These are phyloP conservation scores for Rapana venosa DNA, from an alignment of 2,888 invertebrate species.

Conservation along the genomic window DNA sequence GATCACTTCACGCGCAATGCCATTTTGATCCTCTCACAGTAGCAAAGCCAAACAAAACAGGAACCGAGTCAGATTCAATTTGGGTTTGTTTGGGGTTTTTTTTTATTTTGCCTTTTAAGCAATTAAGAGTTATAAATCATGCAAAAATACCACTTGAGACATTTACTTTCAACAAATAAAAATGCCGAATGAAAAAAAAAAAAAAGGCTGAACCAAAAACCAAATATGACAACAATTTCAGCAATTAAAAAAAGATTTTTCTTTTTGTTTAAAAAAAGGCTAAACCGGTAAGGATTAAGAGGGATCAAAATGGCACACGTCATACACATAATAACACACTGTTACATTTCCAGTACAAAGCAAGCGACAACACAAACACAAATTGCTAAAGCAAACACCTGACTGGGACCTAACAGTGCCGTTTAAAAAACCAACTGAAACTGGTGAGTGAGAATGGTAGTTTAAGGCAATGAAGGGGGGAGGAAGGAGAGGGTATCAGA, in stretches of 20 bases:
- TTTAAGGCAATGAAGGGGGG: not conserved
- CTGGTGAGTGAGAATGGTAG: not conserved
- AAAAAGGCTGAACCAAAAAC: not conserved
- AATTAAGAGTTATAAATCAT: conserved; percentile 23
- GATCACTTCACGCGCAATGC: conserved; percentile 43
- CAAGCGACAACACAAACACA: not conserved
- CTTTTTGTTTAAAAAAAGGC: not conserved
- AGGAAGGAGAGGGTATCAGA: not conserved
- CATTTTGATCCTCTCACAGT: conserved; percentile 55
- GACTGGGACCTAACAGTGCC: not conserved
- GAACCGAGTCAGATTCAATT: conserved; percentile 23
- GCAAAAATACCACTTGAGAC: not conserved
- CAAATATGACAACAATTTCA: not conserved
- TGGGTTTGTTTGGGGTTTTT: not conserved
- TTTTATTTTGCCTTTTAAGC: not conserved
- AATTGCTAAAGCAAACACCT: not conserved
- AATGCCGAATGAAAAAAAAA: not conserved
- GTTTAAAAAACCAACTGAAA: not conserved
- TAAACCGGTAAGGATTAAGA: conserved; percentile 64
- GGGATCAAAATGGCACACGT: conserved; percentile 70
- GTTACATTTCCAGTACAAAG: not conserved
- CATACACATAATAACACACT: not conserved
- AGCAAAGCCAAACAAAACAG: conserved; percentile 38
- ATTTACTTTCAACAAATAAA: not conserved
- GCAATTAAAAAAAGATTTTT: not conserved